A percentile compares a stretch with the other conserved stretches of the same genome.
Evolutionary conservation across 2,888 invertebrate species (phyloP).

Genomic region (Actias luna): DNA sequence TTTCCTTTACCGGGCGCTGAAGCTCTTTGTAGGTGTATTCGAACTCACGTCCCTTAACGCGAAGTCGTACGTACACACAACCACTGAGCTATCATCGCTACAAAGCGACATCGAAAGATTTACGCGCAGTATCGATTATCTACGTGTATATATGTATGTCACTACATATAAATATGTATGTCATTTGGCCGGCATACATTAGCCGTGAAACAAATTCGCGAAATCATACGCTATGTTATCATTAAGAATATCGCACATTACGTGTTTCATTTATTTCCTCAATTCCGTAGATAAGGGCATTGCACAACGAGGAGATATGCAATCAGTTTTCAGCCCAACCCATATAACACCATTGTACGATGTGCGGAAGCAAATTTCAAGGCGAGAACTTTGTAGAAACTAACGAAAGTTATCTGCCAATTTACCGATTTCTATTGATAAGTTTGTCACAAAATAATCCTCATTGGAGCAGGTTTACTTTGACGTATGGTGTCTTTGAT

Average conservation of each 20-base stretch:
- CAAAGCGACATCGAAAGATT: too few relatives aligned
- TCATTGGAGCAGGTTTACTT: neutral
- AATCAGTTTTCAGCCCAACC: constrained; percentile 22
- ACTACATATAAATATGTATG: too few relatives aligned
- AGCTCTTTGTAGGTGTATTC: too few relatives aligned
- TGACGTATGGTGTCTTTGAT: neutral
- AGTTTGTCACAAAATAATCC: neutral
- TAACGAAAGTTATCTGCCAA: constrained; percentile 3
- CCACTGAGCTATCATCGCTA: too few relatives aligned
- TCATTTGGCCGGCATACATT: too few relatives aligned
- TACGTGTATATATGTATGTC: too few relatives aligned
- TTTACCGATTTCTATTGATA: constrained; percentile 6
- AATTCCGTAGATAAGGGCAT: constrained; percentile 19
- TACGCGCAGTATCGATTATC: too few relatives aligned
- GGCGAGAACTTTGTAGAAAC: constrained; percentile 25
- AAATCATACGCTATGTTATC: too few relatives aligned
- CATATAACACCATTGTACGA: constrained; percentile 23
- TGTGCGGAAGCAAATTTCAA: constrained; percentile 32
- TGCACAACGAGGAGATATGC: constrained; percentile 18
- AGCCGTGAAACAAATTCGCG: neutral
- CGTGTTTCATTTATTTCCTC: constrained; percentile 17
- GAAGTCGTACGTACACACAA: too few relatives aligned
- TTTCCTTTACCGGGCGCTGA: too few relatives aligned
- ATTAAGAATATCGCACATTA: too few relatives aligned
- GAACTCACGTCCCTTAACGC: too few relatives aligned